Base-by-base conservation (phyloP, 2,113 vertebrate species). In the Gnathonemus echidnorhynchus region DNA sequence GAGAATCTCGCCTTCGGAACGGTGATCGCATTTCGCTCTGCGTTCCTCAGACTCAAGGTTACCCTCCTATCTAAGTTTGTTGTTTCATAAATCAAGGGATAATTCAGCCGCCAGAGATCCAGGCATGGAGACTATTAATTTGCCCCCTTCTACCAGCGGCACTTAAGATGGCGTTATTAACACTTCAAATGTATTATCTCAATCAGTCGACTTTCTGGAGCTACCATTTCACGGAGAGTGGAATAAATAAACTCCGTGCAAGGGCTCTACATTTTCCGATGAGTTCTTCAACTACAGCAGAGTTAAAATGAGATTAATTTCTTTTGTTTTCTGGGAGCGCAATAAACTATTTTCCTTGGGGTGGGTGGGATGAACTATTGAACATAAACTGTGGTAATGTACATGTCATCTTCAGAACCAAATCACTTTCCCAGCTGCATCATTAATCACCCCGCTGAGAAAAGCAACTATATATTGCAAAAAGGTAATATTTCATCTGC, bases 41-140 rank as follows among this genome's bases (percentile, higher is more conserved):
- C 92, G 89, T 95, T 95, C 95, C 92, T 93, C 88, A 94, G 93
- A 93, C 95, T 97, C 94, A 96, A 96, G 95, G 96, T 96, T 96
- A 94, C 90, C 91, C 91, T 93, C 93, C 94, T 93, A 93, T 95
- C 96, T 93, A 91, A 95, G 94, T 74, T 87, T 95, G 95, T 96
- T 94, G 95, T 94, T 94, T 94, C 93, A 95, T 97, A 96, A 96
- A 97, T 97, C 96, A 96, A 93, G 85, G 66, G 92, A 91, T 95
- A 96, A 96, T 94, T 95, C 94, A 95, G 95, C 93, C 94, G 95
- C 94, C 93, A 92, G 93, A 94, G 93, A 94, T 95, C 13, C 10
- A 87, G 80, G 92, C 89, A 91, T 91, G 92, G 92, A 93, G 93
- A 95, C 91, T 93, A 93, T 95, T 95, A 92, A 93, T 95, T 94